phyloP scores from a whole-genome alignment of 2,888 invertebrate genomes.

The Leptinotarsa haldemani region DNA sequence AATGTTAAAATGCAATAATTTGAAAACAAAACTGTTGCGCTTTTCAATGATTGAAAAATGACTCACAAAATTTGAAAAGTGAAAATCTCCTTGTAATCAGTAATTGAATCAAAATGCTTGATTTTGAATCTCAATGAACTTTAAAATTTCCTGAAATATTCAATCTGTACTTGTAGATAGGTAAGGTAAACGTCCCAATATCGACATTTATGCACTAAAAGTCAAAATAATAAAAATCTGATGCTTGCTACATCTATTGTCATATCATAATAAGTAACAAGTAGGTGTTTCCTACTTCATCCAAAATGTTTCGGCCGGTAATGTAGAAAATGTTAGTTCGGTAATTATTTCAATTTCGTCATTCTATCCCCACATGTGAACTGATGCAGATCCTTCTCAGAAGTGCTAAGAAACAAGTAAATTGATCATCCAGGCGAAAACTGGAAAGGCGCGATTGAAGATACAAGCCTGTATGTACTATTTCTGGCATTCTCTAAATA shows the following conservation, averaged over 20 bases:
- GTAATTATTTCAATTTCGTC: constrained; percentile 20
- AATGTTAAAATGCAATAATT: too few species aligned
- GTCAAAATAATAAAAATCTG: constrained; percentile 13
- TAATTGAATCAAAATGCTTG: too few species aligned
- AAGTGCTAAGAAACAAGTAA: constrained; percentile 17
- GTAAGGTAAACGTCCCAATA: too few species aligned
- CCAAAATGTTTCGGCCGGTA: constrained; percentile 17
- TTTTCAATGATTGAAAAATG: too few species aligned
- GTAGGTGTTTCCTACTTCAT: constrained; percentile 1
- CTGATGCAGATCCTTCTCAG: constrained; percentile 10
- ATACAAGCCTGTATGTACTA: constrained; percentile 28
- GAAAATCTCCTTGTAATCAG: too few species aligned
- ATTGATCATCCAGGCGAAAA: constrained; percentile 29
- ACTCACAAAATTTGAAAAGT: too few species aligned
- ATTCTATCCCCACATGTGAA: constrained; percentile 14
- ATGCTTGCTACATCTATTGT: constrained; percentile 19
- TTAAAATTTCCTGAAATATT: too few species aligned
- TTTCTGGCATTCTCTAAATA: constrained; percentile 24
- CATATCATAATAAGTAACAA: constrained; percentile 11
- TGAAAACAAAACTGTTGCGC: too few species aligned
- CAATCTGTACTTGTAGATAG: too few species aligned
- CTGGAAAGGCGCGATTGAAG: constrained; percentile 33
- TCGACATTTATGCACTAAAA: too few species aligned
- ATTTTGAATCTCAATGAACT: too few species aligned
- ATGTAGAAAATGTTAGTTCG: constrained; percentile 18